Percentiles rank a stretch among this genome's conserved stretches.
phyloP scores from a whole-genome alignment of 2,888 invertebrate genomes.

The Monochamus alternatus region DNA sequence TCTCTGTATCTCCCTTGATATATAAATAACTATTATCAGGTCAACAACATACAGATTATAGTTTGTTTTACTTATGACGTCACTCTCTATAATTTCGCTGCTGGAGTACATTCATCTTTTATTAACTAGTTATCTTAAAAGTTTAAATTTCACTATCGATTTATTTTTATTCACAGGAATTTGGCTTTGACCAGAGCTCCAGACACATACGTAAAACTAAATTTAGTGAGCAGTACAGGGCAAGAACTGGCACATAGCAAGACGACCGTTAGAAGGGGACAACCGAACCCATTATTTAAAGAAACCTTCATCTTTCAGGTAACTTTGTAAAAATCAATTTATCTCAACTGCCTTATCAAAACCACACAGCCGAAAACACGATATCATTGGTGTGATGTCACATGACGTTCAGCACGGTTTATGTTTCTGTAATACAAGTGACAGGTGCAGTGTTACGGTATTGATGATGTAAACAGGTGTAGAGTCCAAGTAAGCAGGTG shows the following conservation, averaged over 20 bases:
- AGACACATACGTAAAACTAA: constrained; percentile 95
- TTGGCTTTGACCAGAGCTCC: constrained; percentile 86
- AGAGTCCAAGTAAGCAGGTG: too few relatives aligned
- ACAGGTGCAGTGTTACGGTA: too few relatives aligned
- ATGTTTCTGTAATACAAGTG: too few relatives aligned
- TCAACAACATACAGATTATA: too few relatives aligned
- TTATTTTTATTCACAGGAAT: constrained; percentile 75
- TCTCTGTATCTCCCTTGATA: too few relatives aligned
- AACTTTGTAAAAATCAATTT: constrained; percentile 44
- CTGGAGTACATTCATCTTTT: too few relatives aligned
- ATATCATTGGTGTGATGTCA: too few relatives aligned
- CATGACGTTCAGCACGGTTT: too few relatives aligned
- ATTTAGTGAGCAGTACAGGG: constrained; percentile 92
- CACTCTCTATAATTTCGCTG: too few relatives aligned
- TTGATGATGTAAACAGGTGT: background rate
- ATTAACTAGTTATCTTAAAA: background rate
- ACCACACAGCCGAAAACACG: too few relatives aligned
- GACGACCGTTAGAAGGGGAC: constrained; percentile 92
- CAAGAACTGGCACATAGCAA: constrained; percentile 95
- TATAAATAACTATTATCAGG: too few relatives aligned
- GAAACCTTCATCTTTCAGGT: constrained; percentile 97
- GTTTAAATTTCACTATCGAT: background rate
- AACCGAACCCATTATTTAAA: constrained; percentile 96
- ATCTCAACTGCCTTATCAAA: background rate
- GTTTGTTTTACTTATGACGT: too few relatives aligned